Percentiles rank a stretch among this genome's conserved stretches.
These are phyloP conservation scores for Micrastur ruficollis DNA, from an alignment of 2,797 vertebrate species.

Conservation along the genomic window DNA sequence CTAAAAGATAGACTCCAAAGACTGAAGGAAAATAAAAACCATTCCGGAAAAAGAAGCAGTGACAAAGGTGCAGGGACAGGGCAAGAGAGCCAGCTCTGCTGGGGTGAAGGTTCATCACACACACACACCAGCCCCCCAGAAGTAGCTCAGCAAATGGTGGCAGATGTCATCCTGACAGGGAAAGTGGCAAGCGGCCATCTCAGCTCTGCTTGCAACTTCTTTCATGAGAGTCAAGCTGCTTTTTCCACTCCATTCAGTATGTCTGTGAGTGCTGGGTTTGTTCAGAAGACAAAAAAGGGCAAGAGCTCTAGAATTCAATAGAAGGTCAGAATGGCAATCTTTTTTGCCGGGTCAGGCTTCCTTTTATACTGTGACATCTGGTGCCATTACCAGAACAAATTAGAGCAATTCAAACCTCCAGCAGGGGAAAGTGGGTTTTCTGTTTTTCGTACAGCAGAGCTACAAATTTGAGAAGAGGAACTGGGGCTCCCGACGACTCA, in stretches of 20 bases:
- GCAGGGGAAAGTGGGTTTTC: conserved; percentile 34
- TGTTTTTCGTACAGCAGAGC: conserved; percentile 5
- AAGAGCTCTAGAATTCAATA: conserved; percentile 67
- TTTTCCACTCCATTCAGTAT: conserved; percentile 42
- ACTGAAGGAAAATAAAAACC: background rate
- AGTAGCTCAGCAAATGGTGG: background rate
- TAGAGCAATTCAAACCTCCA: conserved; percentile 65
- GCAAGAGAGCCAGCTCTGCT: background rate
- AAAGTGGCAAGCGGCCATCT: conserved; percentile 38
- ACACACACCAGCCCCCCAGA: background rate
- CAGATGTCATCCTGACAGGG: conserved; percentile 52
- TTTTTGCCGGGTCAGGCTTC: conserved; percentile 10
- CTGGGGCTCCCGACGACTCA: background rate
- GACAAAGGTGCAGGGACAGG: background rate
- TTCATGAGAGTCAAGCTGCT: conserved; percentile 43
- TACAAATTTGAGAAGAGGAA: conserved; percentile 15
- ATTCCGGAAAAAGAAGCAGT: background rate
- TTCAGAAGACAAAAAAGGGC: conserved; percentile 52
- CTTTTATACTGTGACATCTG: conserved; percentile 75
- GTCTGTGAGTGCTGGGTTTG: conserved; percentile 67
- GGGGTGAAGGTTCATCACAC: background rate
- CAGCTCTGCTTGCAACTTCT: conserved; percentile 42
- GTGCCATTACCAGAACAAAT: conserved; percentile 72
- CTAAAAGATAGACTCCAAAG: background rate
- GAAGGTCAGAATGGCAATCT: conserved; percentile 71